Evolutionary conservation across 1,140 invertebrate genomes (phyloP), one percentile per base, ranked within the genome.

Genomic region (Dreissena rostriformis): DNA sequence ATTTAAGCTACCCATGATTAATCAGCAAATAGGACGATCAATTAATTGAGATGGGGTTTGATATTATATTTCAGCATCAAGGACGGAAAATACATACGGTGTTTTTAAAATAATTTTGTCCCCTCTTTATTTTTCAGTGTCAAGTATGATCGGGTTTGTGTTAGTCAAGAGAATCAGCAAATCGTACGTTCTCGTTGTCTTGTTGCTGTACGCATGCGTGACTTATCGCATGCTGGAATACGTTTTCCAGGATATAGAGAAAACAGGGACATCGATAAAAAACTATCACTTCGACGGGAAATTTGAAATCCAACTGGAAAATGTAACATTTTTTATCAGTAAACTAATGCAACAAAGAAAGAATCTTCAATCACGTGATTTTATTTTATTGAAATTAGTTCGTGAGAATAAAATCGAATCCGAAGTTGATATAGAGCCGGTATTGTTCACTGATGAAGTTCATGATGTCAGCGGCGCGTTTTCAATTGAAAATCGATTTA

Each of bases 181-280:
- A 49, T 26, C 57, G 14, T 82, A 82, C 24, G 67, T 82, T 2
- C 51, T 82, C n/a, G 22, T 82, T 52, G 53, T 63, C 10, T 49
- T 73, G 12, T 22, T 82, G 17, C 19, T 82, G 22, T 82, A 75
- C 39, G 68, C 70, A 39, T 82, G 80, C 52, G 15, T 82, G 26
- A 75, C 75, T 71, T 82, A 74, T 65, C 57, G 80, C 24, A 67
- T 75, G 55, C 17, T 82, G 14, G 80, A 82, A 39, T 82, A 72
- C 57, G 29, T 39, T 17, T 14, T 53, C 1, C 66, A 24, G 4
- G 57, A 61, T 61, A 67, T n/a, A 2, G 52, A 15, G 52, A 0
- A 22, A 7, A 57, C 8, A 22, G 24, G 8, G 24, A 22, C 28
- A 8, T 24, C 1, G 26, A 72, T 19, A 63, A 74, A n/a, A 24